A percentile compares a stretch with the other conserved stretches of the same genome.
Evolutionary conservation across 2,797 vertebrate genomes (phyloP).

Genomic region (Acridotheres tristis): DNA sequence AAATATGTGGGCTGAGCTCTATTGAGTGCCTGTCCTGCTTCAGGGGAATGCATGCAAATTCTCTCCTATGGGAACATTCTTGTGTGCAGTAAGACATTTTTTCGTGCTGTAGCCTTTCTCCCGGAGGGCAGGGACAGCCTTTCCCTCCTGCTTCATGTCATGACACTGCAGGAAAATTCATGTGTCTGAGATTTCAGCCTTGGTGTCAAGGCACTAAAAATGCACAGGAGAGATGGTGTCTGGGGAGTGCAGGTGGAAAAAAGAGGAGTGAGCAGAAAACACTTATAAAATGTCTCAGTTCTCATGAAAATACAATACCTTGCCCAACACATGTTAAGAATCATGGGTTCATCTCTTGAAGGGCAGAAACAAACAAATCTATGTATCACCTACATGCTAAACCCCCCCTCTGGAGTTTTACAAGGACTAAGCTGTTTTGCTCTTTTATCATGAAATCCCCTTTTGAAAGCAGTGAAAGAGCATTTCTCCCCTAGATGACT

Average conservation of each 20-base stretch:
- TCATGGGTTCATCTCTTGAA: neutral
- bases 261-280: neutral
- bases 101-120: neutral
- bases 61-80: neutral
- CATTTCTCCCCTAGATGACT: neutral
- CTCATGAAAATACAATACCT: neutral
- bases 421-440: neutral
- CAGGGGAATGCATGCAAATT: neutral
- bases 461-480: neutral
- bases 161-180: neutral
- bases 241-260: neutral
- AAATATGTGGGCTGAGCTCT: neutral
- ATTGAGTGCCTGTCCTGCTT: fast-evolving
- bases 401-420: neutral
- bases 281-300: neutral
- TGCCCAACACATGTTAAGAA: neutral
- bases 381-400: neutral
- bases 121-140: neutral
- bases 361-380: neutral
- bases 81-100: neutral
- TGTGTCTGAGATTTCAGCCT: neutral
- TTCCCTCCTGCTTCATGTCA: neutral
- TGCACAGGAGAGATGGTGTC: neutral
- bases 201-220: neutral
- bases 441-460: neutral